Conservation (phyloP, 2,888 invertebrate genomes). For the Aricia artaxerxes region DNA sequence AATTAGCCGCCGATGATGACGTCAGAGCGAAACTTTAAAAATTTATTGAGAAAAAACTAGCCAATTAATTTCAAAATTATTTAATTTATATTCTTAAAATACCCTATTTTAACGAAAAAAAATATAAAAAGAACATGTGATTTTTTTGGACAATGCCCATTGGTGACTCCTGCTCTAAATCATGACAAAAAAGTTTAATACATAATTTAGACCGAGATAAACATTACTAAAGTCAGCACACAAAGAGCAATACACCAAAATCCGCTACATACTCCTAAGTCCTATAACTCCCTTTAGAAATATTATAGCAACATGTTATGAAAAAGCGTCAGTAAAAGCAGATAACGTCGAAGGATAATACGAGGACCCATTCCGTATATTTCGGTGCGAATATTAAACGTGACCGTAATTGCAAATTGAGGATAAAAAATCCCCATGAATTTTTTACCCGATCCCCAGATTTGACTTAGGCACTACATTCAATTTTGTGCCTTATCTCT, state of each 20-base stretch:
- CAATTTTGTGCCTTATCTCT: neutral
- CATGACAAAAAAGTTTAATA: too few species aligned
- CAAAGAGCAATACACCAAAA: neutral
- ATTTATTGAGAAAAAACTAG: too few species aligned
- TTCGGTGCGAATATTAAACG: slow-evolving; percentile 20
- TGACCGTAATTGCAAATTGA: slow-evolving; percentile 17
- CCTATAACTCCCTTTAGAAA: neutral
- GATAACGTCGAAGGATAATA: neutral
- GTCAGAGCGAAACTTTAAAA: too few species aligned
- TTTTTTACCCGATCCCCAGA: neutral
- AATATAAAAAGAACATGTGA: too few species aligned
- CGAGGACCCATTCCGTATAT: slow-evolving; percentile 13
- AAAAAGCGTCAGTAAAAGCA: neutral
- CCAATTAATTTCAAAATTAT: too few species aligned
- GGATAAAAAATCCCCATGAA: slow-evolving; percentile 9
- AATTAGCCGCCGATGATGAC: too few species aligned
- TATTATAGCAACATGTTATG: slow-evolving; percentile 1
- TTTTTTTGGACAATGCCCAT: too few species aligned
- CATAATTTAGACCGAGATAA: too few species aligned
- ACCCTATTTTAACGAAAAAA: too few species aligned
- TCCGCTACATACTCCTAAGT: neutral
- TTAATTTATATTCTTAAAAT: too few species aligned
- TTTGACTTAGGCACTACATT: neutral
- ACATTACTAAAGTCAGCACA: neutral
- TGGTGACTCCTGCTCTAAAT: too few species aligned